Evolutionary conservation across 2,888 invertebrate species (phyloP).

Genomic region (Catocala fraxini): DNA sequence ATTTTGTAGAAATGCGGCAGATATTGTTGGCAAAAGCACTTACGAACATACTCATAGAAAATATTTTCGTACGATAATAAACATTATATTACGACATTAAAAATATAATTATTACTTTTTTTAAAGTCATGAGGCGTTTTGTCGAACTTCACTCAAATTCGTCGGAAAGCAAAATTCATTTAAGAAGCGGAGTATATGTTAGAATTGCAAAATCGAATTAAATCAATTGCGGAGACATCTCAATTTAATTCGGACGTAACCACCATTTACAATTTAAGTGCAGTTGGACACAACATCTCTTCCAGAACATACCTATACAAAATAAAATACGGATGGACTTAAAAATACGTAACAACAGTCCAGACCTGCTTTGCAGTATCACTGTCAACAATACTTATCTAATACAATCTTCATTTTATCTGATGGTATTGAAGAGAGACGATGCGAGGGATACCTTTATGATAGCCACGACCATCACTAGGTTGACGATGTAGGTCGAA

Average conservation of each 20-base stretch:
- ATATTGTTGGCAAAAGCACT: slow-evolving; percentile 48
- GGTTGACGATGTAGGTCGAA: slow-evolving; percentile 87
- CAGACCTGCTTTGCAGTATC: slow-evolving; percentile 85
- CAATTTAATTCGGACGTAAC: slow-evolving; percentile 67
- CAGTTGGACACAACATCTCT: slow-evolving; percentile 87
- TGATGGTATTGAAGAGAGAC: slow-evolving; percentile 85
- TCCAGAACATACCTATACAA: slow-evolving; percentile 61
- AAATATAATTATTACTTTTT: slow-evolving; percentile 36
- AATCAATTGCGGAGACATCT: slow-evolving; percentile 53
- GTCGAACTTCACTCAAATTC: slow-evolving; percentile 86
- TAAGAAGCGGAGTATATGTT: slow-evolving; percentile 67
- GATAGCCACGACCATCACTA: slow-evolving; percentile 85
- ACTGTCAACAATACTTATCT: slow-evolving; percentile 84
- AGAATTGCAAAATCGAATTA: slow-evolving; percentile 62
- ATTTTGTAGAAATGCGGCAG: slow-evolving; percentile 36
- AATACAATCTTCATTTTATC: slow-evolving; percentile 79
- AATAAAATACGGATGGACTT: slow-evolving; percentile 77
- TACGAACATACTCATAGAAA: slow-evolving; percentile 50
- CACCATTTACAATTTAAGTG: slow-evolving; percentile 86
- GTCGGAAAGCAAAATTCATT: slow-evolving; percentile 72
- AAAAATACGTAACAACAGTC: slow-evolving; percentile 86
- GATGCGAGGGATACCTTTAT: slow-evolving; percentile 85
- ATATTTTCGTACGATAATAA: slow-evolving; percentile 40
- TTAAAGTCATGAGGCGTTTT: slow-evolving; percentile 68
- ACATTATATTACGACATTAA: slow-evolving; percentile 35